phyloP scores from a whole-genome alignment of 2,888 invertebrate species.

The Drosophila heteroneura region DNA sequence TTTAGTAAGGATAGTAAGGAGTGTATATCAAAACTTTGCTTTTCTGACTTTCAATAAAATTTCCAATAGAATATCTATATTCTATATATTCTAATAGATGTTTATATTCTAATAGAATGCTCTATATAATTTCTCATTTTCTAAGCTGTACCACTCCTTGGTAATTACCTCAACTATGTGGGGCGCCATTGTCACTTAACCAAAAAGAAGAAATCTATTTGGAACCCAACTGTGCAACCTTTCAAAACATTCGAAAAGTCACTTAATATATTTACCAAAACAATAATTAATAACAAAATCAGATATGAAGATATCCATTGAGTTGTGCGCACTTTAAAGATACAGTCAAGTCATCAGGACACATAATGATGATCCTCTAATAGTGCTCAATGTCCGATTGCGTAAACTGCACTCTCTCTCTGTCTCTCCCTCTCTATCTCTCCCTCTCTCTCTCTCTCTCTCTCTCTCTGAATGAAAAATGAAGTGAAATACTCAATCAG shows the following conservation, averaged over 20 bases:
- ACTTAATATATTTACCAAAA: conserved; percentile 59
- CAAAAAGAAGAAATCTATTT: neutral
- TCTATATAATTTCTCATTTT: neutral
- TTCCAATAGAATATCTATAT: neutral
- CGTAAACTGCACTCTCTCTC: conserved; percentile 40
- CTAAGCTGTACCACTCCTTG: neutral
- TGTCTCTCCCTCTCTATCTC: neutral
- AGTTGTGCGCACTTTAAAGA: conserved; percentile 28
- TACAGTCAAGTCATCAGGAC: conserved; percentile 50
- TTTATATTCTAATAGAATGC: neutral
- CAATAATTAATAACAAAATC: conserved; percentile 66
- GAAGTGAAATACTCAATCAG: conserved; percentile 56
- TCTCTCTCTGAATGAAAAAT: conserved; percentile 64
- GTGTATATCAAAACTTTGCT: neutral
- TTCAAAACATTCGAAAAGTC: conserved; percentile 48
- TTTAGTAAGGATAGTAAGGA: neutral
- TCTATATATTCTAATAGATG: neutral
- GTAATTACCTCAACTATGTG: neutral
- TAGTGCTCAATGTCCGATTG: conserved; percentile 45
- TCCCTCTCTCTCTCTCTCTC: neutral
- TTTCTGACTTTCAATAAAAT: neutral
- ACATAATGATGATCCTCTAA: conserved; percentile 71
- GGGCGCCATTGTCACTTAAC: conserved; percentile 35
- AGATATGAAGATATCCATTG: conserved; percentile 36
- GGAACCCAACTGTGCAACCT: conserved; percentile 51